These are phyloP conservation scores for Ramazzottius varieornatus DNA, from an alignment of 2,888 invertebrate species.

Conservation along the genomic window DNA sequence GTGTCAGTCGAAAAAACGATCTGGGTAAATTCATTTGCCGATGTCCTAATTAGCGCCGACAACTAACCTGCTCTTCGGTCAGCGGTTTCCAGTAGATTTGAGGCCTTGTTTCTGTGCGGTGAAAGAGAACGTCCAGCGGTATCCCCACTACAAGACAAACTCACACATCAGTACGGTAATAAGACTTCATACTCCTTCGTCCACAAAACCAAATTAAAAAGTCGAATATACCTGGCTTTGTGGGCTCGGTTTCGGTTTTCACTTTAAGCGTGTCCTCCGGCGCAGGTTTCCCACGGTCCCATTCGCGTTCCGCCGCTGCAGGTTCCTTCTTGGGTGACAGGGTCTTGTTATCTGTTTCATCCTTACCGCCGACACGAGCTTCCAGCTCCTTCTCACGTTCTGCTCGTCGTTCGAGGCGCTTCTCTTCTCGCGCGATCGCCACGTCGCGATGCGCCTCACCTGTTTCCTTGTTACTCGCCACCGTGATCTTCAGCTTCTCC, in stretches of 20 bases:
- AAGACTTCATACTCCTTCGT: background rate
- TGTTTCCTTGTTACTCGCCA: slow-evolving; percentile 1
- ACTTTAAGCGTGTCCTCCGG: background rate
- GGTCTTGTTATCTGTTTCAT: background rate
- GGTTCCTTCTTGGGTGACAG: background rate
- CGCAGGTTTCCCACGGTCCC: background rate
- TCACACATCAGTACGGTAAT: background rate
- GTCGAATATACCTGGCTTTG: background rate
- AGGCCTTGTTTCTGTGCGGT: background rate
- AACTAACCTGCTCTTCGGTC: background rate
- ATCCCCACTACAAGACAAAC: background rate
- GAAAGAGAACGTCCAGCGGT: background rate
- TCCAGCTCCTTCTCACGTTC: slow-evolving; percentile 2
- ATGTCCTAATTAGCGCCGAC: no score
- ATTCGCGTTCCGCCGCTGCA: background rate
- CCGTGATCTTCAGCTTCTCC: slow-evolving; percentile 1
- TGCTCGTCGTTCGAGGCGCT: background rate
- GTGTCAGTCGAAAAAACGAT: no score
- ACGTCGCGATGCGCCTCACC: background rate
- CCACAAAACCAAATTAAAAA: background rate
- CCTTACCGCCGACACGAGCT: background rate
- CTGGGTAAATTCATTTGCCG: no score
- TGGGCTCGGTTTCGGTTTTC: background rate
- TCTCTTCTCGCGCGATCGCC: background rate
- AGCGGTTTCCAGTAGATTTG: background rate